phyloP scores from a whole-genome alignment of 2,888 invertebrate genomes.

The Eurytoma californica region DNA sequence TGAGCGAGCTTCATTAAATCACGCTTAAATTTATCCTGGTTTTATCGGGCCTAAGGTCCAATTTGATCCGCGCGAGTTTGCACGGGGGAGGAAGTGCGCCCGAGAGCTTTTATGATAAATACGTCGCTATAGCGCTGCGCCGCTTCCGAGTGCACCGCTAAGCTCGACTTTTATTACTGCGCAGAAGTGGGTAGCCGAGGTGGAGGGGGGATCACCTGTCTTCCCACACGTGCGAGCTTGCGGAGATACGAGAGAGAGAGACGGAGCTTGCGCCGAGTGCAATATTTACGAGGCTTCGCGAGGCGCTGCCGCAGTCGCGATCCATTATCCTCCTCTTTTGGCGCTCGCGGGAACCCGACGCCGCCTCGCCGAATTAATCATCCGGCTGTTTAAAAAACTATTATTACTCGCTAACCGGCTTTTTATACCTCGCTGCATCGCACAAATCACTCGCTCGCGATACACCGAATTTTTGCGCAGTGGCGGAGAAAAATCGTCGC shows the following conservation, averaged over 20 bases:
- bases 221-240: no score
- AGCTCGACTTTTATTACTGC: no score
- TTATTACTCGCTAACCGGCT: background rate
- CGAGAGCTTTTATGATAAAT: no score
- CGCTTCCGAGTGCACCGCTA: no score
- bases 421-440: no score
- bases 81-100: no score
- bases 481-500: background rate
- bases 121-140: no score
- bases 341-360: slow-evolving; percentile 28
- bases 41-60: background rate
- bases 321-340: slow-evolving; percentile 24
- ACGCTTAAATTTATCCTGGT: no score
- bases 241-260: background rate
- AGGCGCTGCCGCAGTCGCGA: slow-evolving; percentile 25
- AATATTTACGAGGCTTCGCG: slow-evolving; percentile 43
- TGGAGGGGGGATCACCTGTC: background rate
- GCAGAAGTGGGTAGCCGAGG: background rate
- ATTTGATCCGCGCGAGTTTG: no score
- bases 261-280: background rate
- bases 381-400: slow-evolving; percentile 14
- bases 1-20: background rate
- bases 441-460: no score
- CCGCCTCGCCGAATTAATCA: slow-evolving; percentile 28
- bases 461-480: no score